Base-by-base conservation (phyloP, 2,888 invertebrate species). In the Philereme transversata region DNA sequence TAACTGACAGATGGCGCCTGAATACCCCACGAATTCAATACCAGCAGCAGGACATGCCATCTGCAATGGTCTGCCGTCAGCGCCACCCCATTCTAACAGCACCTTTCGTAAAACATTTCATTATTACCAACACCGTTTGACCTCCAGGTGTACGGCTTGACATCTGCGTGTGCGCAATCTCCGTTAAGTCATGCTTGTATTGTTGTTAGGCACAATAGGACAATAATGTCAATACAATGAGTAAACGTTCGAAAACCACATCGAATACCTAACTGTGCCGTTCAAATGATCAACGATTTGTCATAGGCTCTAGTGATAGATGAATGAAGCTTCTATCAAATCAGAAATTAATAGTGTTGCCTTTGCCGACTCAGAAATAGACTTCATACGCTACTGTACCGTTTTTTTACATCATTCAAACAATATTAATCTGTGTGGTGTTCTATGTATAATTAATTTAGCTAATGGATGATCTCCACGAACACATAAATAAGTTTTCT, bases 161-260 rank as follows among this genome's bases (percentile, higher is more conserved):
- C 78, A 78, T 77, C 77, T 79, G 79, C 76, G 75, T 69, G 58
- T 67, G 72, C 72, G 69, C 73, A 77, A 74, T 68, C 67, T 71
- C 71, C 63, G 77, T 75, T 79, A 78, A 75, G 74, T 74, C 64
- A 72, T 64, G 68, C 71, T 71, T 72, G 71, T 75, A 77, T 73
- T 78, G 69, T 75, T 75, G 57, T 68, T 55, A 71, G 22, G 62
- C 69, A 71, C 63, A 76, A 76, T 75, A 57, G 67, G 49, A 65
- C 68, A 70, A 65, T 75, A 69, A 74, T 66, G 61, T 64, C 67
- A 60, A 64, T 58, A 63, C 58, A 62, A 64, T 69, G 67, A 64
- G 59, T 62, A 64, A 67, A 67, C 67, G 62, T 52, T 69, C 64
- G 64, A 64, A 65, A 67, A 64, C 67, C 67, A 51, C 67, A 67